phyloP scores from a whole-genome alignment of 1,140 invertebrate species.

The Pinna nobilis region DNA sequence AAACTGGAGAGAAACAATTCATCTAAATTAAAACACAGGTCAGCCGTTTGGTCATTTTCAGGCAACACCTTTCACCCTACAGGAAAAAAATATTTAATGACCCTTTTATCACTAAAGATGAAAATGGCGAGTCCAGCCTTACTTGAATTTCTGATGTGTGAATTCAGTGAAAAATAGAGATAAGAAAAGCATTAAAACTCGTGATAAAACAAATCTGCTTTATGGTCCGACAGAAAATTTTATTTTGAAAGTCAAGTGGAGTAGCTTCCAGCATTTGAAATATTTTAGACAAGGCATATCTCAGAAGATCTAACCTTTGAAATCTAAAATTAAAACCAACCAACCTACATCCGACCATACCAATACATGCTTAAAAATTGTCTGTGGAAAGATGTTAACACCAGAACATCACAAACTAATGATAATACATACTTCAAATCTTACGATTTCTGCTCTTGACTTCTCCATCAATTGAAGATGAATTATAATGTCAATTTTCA shows the following conservation, averaged over 20 bases:
- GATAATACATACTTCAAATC: too few relatives aligned
- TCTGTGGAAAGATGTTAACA: too few relatives aligned
- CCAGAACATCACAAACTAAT: too few relatives aligned
- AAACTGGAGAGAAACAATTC: slow-evolving; percentile 7
- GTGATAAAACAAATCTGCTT: slow-evolving; percentile 15
- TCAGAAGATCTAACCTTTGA: slow-evolving; percentile 17
- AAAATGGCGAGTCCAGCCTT: slow-evolving; percentile 9
- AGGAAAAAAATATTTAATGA: slow-evolving; percentile 19
- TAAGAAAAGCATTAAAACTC: slow-evolving; percentile 6
- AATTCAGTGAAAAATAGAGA: slow-evolving; percentile 21
- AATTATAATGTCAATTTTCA: not conserved
- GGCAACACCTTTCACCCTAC: slow-evolving; percentile 23
- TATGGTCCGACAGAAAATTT: slow-evolving; percentile 12
- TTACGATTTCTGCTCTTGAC: not conserved
- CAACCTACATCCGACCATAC: too few relatives aligned
- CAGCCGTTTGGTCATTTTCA: slow-evolving; percentile 25
- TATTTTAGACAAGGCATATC: slow-evolving; percentile 14
- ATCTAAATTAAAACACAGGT: slow-evolving; percentile 26
- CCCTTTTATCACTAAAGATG: slow-evolving; percentile 19
- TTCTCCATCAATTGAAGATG: not conserved
- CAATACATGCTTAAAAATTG: too few relatives aligned
- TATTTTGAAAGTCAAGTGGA: slow-evolving; percentile 6
- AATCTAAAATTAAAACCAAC: slow-evolving; percentile 23
- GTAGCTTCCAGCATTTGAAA: slow-evolving; percentile 26
- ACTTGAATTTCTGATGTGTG: slow-evolving; percentile 22